Conservation (phyloP, 37 sponge, comb jelly and placozoan species). For the Lycopodina hypogea region DNA sequence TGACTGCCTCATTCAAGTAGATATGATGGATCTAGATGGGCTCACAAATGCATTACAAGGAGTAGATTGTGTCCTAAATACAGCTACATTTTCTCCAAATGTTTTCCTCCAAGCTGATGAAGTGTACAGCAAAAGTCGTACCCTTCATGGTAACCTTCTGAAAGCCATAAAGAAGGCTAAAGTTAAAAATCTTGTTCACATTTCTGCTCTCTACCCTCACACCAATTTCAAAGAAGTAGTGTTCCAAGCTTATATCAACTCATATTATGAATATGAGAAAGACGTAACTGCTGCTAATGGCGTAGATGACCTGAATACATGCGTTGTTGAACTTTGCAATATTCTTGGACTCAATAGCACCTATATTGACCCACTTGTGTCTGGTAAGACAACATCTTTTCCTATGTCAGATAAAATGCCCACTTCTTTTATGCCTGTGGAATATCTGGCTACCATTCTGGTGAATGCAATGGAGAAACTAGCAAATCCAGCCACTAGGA, state of each 20-base stretch:
- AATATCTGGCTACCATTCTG: conserved; percentile 34
- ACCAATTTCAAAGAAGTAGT: neutral
- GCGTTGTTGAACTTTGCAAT: conserved; percentile 38
- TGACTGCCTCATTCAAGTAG: conserved; percentile 66
- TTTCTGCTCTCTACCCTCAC: conserved; percentile 16
- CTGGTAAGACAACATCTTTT: conserved; percentile 33
- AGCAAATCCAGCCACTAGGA: neutral
- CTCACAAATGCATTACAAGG: conserved; percentile 54
- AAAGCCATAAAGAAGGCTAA: conserved; percentile 44
- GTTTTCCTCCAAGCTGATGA: conserved; percentile 42
- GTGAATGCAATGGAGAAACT: conserved; percentile 51
- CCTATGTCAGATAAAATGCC: conserved; percentile 20
- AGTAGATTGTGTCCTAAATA: conserved; percentile 66
- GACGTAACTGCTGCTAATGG: conserved; percentile 33
- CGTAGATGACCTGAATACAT: conserved; percentile 40
- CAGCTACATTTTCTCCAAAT: conserved; percentile 53
- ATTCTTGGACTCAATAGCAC: conserved; percentile 49
- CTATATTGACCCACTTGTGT: conserved; percentile 15
- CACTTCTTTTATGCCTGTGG: conserved; percentile 33
- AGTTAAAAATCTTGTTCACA: conserved; percentile 54
- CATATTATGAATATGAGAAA: conserved; percentile 9
- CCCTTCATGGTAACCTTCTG: conserved; percentile 28
- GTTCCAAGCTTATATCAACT: conserved; percentile 15
- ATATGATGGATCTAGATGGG: conserved; percentile 62
- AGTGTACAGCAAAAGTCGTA: conserved; percentile 44